These are phyloP conservation scores for Schizaphis graminum DNA, from an alignment of 2,888 invertebrate genomes.

Conservation along the genomic window DNA sequence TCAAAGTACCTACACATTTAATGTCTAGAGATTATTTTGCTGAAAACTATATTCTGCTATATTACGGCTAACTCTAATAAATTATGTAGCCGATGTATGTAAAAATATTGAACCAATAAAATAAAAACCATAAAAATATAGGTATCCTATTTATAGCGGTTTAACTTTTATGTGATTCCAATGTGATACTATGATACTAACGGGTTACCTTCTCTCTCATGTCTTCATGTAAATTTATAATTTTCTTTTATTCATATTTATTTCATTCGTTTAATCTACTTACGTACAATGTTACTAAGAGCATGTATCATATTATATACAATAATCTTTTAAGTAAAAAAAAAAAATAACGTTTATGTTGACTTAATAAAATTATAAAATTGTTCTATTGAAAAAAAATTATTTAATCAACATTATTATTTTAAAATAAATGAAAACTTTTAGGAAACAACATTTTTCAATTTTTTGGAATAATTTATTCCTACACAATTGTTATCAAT, in stretches of 20 bases:
- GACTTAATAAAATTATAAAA: too few relatives aligned
- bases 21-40: not conserved
- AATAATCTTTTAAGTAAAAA: too few relatives aligned
- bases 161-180: not conserved
- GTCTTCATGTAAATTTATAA: too few relatives aligned
- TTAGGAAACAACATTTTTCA: not conserved
- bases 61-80: not conserved
- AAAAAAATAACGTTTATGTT: too few relatives aligned
- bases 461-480: not conserved
- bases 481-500: not conserved
- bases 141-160: not conserved
- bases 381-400: too few relatives aligned
- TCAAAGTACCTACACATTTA: conserved; percentile 18
- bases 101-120: not conserved
- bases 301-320: too few relatives aligned
- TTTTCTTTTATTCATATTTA: too few relatives aligned
- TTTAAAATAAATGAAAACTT: not conserved
- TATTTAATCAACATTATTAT: not conserved
- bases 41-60: not conserved
- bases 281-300: too few relatives aligned
- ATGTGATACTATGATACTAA: too few relatives aligned
- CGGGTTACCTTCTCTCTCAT: too few relatives aligned
- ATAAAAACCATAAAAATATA: not conserved
- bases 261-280: too few relatives aligned
- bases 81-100: not conserved